These are phyloP conservation scores for Baryphthengus martii DNA, from an alignment of 2,113 vertebrate genomes.

Conservation along the genomic window DNA sequence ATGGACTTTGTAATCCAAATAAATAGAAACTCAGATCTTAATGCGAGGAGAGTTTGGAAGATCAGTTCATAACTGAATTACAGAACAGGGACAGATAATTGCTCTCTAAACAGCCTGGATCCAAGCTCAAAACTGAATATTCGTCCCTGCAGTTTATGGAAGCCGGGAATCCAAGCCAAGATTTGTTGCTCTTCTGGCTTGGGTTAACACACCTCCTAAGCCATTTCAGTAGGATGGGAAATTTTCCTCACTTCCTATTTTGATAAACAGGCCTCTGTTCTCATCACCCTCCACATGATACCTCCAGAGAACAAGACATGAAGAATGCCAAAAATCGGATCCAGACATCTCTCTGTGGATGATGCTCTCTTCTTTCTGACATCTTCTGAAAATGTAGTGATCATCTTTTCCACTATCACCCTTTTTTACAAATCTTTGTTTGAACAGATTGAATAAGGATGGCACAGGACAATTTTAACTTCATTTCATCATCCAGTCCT, in stretches of 20 bases:
- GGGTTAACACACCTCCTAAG: not conserved
- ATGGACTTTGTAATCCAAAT: not conserved
- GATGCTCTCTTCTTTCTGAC: not conserved
- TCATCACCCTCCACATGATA: not conserved
- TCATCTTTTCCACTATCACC: not conserved
- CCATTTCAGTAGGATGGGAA: not conserved
- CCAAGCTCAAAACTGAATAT: not conserved
- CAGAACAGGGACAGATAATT: not conserved
- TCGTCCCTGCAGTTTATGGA: not conserved
- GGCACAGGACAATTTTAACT: not conserved
- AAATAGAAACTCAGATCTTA: not conserved
- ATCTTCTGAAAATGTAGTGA: not conserved
- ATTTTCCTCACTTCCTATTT: not conserved
- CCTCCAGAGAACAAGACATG: not conserved
- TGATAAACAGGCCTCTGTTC: not conserved
- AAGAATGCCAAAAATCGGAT: not conserved
- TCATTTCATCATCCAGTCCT: not conserved
- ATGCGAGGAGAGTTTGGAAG: not conserved
- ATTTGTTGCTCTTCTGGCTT: not conserved
- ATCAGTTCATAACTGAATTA: not conserved
- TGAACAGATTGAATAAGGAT: not conserved
- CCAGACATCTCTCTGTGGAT: not conserved
- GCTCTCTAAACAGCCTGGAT: slow-evolving; percentile 14
- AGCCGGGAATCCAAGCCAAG: not conserved
- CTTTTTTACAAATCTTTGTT: not conserved